Evolutionary conservation across 2,888 invertebrate genomes (phyloP), one percentile per base, ranked within the genome.

Genomic region (Schizaphis graminum): DNA sequence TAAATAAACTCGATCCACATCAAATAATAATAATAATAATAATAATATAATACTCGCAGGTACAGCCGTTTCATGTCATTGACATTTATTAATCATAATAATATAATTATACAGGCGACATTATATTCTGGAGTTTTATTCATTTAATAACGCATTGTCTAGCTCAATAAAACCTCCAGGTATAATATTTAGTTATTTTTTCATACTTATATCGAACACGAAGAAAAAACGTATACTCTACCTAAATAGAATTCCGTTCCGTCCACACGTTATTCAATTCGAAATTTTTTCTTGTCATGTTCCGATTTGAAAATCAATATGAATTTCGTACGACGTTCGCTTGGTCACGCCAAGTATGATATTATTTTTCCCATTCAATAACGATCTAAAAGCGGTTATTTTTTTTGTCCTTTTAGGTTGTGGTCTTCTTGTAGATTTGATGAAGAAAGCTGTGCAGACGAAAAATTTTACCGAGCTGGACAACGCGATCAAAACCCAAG

Each of bases 401-500:
- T 53, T 91, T 13, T 21, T 35, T 4, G 53, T 95, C 1, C 47
- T 94, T 95, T 67, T 95, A 97, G 98, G 99, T 95, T 98, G 98
- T 53, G 99, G 99, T 93, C 96, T 98, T n/a, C 96, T 99, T 49
- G 98, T 99, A 21, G 98, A 99, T 95, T 97, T 99, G 97, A 98
- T 98, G 98, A 98, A 98, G 96, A 96, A 98, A 95, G 98, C 98
- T 0, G 97, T 98, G 3, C 98, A 98, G 95, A 98, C 97, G 95
- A 98, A 98, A 96, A 98, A 98, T 95, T 98, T 97, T 95, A 98
- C 98, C 0, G 98, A 99, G 96, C 97, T 99, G 95, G 99, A 99
- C 96, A 98, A 98, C 96, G 98, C 98, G 0, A 98, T 99, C 94
- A 97, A 98, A 96, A 98, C 98, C 0, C 98, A 98, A 96, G 98